phyloP scores from a whole-genome alignment of 2,113 vertebrate species.

The Alethe diademata region DNA sequence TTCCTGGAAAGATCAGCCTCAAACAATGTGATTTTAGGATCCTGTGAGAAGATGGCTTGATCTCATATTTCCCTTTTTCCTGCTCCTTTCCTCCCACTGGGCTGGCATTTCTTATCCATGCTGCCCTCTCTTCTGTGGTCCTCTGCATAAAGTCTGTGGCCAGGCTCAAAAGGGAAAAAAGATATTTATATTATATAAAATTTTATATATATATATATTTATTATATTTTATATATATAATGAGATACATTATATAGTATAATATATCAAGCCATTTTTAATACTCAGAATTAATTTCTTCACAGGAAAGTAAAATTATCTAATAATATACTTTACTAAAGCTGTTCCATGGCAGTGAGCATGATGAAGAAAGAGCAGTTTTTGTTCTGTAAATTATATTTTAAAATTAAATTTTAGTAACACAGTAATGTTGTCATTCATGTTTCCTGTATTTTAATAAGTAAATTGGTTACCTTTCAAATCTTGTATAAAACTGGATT shows the following conservation, averaged over 20 bases:
- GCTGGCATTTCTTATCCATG: not conserved
- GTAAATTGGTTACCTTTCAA: slow-evolving; percentile 28
- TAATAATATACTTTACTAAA: slow-evolving; percentile 53
- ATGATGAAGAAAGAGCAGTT: slow-evolving; percentile 59
- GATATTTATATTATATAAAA: not conserved
- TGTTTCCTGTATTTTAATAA: slow-evolving; percentile 48
- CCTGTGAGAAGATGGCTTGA: not conserved
- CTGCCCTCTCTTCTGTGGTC: not conserved
- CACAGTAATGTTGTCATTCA: not conserved
- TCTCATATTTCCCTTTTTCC: not conserved
- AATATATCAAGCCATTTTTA: not conserved
- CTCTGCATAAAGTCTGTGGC: not conserved
- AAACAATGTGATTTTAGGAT: not conserved
- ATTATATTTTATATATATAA: not conserved
- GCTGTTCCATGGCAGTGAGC: slow-evolving; percentile 39
- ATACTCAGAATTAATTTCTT: slow-evolving; percentile 49
- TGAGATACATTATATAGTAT: no score
- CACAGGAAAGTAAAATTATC: slow-evolving; percentile 29
- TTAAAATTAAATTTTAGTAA: slow-evolving; percentile 69
- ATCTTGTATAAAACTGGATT: slow-evolving; percentile 28
- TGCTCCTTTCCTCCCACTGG: not conserved
- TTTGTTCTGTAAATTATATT: slow-evolving; percentile 56
- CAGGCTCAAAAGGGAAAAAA: not conserved
- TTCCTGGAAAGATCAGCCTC: not conserved
- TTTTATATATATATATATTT: no score